phyloP scores from a whole-genome alignment of 2,797 vertebrate genomes.

The Buphagus erythrorhynchus region DNA sequence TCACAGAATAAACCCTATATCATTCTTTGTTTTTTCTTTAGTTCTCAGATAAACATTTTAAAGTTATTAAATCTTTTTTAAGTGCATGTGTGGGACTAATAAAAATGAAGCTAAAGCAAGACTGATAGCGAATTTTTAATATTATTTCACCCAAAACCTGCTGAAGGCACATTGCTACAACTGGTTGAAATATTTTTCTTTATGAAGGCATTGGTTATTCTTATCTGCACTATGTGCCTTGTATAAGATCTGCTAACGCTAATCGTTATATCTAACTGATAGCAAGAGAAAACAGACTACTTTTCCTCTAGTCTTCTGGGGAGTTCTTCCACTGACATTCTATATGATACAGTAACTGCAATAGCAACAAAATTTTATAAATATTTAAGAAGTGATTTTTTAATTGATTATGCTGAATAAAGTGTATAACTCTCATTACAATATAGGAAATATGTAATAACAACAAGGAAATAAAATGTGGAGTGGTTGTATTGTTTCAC shows the following conservation, averaged over 20 bases:
- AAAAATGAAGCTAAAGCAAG: not conserved
- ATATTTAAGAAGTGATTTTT: not conserved
- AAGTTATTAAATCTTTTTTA: not conserved
- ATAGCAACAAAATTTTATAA: not conserved
- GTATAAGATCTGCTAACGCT: not conserved
- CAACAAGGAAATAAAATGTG: not conserved
- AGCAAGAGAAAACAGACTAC: not conserved
- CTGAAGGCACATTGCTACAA: not conserved
- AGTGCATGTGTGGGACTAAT: not conserved
- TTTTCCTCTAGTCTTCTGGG: not conserved
- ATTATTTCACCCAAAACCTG: not conserved
- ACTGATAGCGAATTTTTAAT: not conserved
- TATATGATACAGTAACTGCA: not conserved
- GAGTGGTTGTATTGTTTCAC: not conserved
- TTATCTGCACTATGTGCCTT: not conserved
- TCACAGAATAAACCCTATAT: not conserved
- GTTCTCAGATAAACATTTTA: not conserved
- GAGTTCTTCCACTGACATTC: not conserved
- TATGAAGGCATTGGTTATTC: not conserved
- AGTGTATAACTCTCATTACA: not conserved
- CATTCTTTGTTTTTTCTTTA: not conserved
- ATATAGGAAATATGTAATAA: not conserved
- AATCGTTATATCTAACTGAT: not conserved
- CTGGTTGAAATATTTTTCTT: not conserved
- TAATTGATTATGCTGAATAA: not conserved